Conservation (phyloP, 2,888 invertebrate species). For the Mimachlamys varia region DNA sequence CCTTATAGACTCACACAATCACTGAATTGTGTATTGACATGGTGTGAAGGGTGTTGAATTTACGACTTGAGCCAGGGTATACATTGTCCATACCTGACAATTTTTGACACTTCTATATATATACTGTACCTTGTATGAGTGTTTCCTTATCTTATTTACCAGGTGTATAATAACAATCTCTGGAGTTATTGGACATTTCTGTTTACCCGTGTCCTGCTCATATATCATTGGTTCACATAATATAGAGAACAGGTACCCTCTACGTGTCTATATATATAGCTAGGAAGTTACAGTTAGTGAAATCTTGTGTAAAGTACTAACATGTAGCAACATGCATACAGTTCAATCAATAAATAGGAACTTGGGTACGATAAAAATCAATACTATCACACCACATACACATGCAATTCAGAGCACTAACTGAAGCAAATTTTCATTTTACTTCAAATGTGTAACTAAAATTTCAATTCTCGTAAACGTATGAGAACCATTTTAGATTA, state of each 20-base stretch:
- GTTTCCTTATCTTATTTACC: background rate
- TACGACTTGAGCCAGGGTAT: background rate
- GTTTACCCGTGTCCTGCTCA: background rate
- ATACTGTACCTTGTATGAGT: background rate
- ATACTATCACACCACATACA: background rate
- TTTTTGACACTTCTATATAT: background rate
- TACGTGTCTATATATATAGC: too few species aligned
- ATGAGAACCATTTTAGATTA: too few species aligned
- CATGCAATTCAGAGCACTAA: too few species aligned
- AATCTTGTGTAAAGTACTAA: background rate
- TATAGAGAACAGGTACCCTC: background rate
- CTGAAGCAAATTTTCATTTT: too few species aligned
- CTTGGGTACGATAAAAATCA: background rate
- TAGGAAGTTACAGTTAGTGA: background rate
- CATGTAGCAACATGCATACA: constrained; percentile 5
- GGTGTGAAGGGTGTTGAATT: background rate
- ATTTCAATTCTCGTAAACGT: too few species aligned
- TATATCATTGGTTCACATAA: background rate
- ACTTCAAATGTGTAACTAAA: too few species aligned
- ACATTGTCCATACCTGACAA: background rate
- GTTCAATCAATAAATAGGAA: background rate
- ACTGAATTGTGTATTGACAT: background rate
- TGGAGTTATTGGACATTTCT: background rate
- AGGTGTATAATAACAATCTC: background rate
- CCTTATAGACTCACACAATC: too few species aligned